Conservation (phyloP, 2,888 invertebrate species). For the Agrochola litura region DNA sequence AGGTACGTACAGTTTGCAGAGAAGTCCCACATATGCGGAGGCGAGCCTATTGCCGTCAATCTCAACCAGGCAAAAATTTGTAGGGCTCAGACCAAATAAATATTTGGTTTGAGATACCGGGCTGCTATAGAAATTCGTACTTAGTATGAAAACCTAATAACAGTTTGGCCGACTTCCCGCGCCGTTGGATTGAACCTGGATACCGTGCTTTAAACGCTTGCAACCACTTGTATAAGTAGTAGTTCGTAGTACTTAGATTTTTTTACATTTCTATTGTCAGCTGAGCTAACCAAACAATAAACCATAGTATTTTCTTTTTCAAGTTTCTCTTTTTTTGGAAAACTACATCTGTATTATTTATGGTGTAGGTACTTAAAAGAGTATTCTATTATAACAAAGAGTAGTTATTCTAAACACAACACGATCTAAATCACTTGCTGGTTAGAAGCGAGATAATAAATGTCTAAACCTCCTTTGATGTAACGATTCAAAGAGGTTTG, state of each 20-base stretch:
- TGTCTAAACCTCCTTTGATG: slow-evolving; percentile 48
- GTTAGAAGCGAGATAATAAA: slow-evolving; percentile 46
- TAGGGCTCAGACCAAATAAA: not conserved
- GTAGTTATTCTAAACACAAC: slow-evolving; percentile 41
- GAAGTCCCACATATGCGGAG: not conserved
- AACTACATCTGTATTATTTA: too few relatives aligned
- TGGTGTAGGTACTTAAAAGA: too few relatives aligned
- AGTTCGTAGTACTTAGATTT: not conserved
- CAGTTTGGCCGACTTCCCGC: not conserved
- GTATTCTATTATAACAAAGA: not conserved
- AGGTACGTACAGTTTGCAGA: not conserved
- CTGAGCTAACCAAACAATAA: not conserved
- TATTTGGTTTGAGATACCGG: too few relatives aligned
- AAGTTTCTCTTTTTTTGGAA: too few relatives aligned
- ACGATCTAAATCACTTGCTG: slow-evolving; percentile 40
- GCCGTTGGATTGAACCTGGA: not conserved
- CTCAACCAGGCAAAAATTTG: not conserved
- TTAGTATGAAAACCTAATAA: too few relatives aligned
- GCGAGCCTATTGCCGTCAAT: too few relatives aligned
- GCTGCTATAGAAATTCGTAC: not conserved
- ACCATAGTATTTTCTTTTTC: too few relatives aligned
- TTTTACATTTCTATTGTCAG: not conserved
- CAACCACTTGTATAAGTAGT: too few relatives aligned
- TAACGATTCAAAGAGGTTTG: slow-evolving; percentile 37
- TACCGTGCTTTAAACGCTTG: not conserved